Base-by-base conservation (phyloP, 2,888 invertebrate genomes). In the Cataglyphis livida region DNA sequence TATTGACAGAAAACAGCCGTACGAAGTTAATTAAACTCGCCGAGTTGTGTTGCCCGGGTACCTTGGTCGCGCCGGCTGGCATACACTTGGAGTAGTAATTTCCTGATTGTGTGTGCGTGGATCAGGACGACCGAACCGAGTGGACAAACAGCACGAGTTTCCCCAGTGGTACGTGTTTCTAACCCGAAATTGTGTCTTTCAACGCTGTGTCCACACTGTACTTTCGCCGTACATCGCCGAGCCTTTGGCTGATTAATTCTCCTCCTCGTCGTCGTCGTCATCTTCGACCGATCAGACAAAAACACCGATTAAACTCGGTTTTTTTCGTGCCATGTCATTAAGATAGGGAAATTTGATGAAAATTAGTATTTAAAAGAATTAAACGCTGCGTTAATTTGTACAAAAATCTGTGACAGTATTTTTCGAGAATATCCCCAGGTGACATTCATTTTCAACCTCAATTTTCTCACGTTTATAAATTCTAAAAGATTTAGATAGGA, bases 21-120 rank as follows among this genome's bases (percentile, higher is more conserved):
- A 87, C 90, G 88, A 92, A 94, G 94, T 94, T 94, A 94, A 94
- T 94, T 93, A 94, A 94, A 94, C 92, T 92, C 90, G 91, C 85
- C 90, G 91, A 91, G 91, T 90, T 90, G 84, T 90, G 91, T 91
- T 91, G 89, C 91, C 88, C 89, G 89, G 90, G 54, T 84, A 85
- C 86, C 87, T 87, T 82, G 75, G 81, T 82, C 62, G 62, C 66
- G 66, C 74, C 84, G 65, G 38, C 75, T 70, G 75, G 86, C 88
- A 89, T 89, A 88, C 89, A 88, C 91, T 92, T 91, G 90, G 91
- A 93, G 92, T 93, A 93, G 93, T 93, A 93, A 93, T 93, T 93
- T 93, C 93, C 92, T 92, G 93, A 93, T 93, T 91, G 92, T 89
- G 90, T 89, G 91, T 89, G 89, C 91, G 90, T 87, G 90, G 89